Percentiles rank a stretch among this genome's conserved stretches.
Conservation (phyloP, 2,888 invertebrate genomes). For the Morpho helenor region DNA sequence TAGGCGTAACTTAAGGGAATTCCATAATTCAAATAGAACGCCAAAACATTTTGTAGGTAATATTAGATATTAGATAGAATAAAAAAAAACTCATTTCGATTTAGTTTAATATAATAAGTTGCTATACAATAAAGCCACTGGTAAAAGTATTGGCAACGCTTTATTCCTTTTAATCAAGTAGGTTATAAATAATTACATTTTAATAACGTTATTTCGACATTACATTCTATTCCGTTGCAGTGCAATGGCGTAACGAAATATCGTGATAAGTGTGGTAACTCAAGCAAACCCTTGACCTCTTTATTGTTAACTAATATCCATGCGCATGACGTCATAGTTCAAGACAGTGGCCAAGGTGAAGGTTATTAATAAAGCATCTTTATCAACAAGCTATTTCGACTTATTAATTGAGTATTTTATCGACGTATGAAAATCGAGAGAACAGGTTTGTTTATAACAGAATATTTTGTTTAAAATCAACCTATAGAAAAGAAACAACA, state of each 20-base stretch:
- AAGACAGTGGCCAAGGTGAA: slow-evolving; percentile 42
- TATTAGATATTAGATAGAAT: no score
- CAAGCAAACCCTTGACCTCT: slow-evolving; percentile 42
- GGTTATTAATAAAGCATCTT: slow-evolving; percentile 25
- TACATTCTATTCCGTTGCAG: slow-evolving; percentile 17
- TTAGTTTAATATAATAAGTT: no score
- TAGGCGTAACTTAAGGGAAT: no score
- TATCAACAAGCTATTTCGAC: not conserved
- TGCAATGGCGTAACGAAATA: slow-evolving; percentile 19
- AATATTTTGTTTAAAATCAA: no score
- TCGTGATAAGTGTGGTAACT: slow-evolving; percentile 25
- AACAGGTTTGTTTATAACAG: not conserved
- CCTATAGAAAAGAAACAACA: no score
- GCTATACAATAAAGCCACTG: no score
- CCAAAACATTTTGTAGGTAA: no score
- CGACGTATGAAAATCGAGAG: no score
- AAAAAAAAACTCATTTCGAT: no score
- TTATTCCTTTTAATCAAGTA: slow-evolving; percentile 9
- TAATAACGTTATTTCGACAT: slow-evolving; percentile 17
- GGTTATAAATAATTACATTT: slow-evolving; percentile 7
- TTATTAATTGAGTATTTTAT: no score
- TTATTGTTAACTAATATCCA: slow-evolving; percentile 44
- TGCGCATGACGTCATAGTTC: slow-evolving; percentile 35
- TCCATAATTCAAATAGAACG: no score
- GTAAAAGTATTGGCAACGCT: not conserved